Percentiles rank a stretch among this genome's conserved stretches.
These are phyloP conservation scores for Presbytis comata DNA, from an alignment of 2,797 vertebrate species.

Conservation along the genomic window DNA sequence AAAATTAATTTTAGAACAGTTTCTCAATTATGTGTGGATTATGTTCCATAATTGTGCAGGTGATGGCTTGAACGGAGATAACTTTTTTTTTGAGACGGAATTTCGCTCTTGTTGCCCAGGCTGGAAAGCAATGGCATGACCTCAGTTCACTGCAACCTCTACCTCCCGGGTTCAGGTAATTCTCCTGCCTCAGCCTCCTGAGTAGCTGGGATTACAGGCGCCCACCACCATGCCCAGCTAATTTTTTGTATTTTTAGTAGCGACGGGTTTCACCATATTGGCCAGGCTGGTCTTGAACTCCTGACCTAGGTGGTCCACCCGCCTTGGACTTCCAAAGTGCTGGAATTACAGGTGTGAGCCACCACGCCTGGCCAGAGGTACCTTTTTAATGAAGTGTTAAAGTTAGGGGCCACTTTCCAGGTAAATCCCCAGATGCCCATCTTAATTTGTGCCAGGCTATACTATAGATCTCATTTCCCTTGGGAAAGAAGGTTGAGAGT, in stretches of 20 bases:
- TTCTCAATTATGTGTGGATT: neutral
- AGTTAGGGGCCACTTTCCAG: neutral
- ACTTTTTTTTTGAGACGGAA: neutral
- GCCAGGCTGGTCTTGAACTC: neutral
- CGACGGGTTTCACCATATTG: neutral
- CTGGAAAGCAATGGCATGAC: neutral
- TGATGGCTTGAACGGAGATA: neutral
- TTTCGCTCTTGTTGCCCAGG: neutral
- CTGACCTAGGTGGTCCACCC: neutral
- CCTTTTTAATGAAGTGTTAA: neutral
- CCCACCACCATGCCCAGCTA: neutral
- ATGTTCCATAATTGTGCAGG: neutral
- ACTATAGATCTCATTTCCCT: rapidly evolving
- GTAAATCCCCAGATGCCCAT: neutral
- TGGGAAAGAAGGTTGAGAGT: neutral
- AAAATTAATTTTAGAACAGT: neutral
- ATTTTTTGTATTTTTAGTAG: neutral
- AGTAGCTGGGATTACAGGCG: neutral
- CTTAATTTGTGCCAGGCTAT: neutral
- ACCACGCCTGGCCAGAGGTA: rapidly evolving
- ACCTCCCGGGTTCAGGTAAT: neutral
- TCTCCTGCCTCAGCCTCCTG: neutral
- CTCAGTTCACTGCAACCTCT: neutral
- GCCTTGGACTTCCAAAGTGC: neutral
- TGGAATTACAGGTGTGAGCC: neutral